Percentiles rank a stretch among this genome's conserved stretches.
Evolutionary conservation across 2,113 vertebrate species (phyloP).

Genomic region (Microcebus griseorufus): DNA sequence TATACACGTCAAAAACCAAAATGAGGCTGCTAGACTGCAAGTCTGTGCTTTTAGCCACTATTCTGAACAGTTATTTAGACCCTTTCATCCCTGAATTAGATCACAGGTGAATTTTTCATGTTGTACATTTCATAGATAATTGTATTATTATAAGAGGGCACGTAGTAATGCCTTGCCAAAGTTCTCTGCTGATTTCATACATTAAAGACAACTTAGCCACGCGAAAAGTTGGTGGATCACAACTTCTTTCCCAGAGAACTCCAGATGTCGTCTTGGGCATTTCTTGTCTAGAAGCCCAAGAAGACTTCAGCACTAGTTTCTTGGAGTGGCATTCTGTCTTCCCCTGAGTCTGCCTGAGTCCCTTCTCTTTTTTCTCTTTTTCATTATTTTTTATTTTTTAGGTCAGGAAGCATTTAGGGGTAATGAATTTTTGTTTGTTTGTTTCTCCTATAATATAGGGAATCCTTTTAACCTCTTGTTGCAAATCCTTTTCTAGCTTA

Average conservation of each 20-base stretch:
- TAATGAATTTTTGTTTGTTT: background rate
- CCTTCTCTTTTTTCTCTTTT: background rate
- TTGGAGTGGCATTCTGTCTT: too few relatives aligned
- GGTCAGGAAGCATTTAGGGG: background rate
- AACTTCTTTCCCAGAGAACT: background rate
- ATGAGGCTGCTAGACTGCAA: background rate
- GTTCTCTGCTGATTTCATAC: background rate
- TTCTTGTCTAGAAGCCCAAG: background rate
- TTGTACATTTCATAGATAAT: background rate
- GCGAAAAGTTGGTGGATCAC: background rate
- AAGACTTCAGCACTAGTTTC: background rate
- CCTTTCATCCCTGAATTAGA: background rate
- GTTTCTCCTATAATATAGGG: background rate
- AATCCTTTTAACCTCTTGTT: background rate
- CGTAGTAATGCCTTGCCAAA: background rate
- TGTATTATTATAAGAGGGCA: background rate
- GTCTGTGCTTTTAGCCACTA: background rate
- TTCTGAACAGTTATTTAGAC: accelerated
- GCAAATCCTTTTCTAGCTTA: background rate
- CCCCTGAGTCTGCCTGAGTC: background rate
- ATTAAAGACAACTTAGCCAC: background rate
- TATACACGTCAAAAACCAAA: background rate
- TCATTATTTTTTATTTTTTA: background rate
- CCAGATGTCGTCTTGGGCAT: too few relatives aligned
- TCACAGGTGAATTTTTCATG: background rate